Conservation (phyloP, 2,797 vertebrate genomes). For the Sus cebifrons region DNA sequence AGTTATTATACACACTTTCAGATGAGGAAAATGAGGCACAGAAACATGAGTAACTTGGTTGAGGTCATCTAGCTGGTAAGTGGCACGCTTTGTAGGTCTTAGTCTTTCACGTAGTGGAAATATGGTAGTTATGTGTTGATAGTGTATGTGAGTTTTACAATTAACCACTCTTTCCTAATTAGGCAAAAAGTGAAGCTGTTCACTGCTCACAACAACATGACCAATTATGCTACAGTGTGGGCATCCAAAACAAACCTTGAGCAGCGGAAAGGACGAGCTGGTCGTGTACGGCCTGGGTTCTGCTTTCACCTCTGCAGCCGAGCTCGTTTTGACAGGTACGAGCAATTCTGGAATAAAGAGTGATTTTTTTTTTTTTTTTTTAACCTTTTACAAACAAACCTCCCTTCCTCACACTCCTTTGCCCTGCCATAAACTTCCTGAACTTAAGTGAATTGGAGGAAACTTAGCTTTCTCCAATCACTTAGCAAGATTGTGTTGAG, state of each 20-base stretch:
- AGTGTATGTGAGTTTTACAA: background rate
- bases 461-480: background rate
- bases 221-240: constrained; percentile 99
- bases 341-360: background rate
- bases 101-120: background rate
- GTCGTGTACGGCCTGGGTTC: constrained; percentile 95
- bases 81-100: background rate
- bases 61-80: background rate
- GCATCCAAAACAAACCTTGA: constrained; percentile 98
- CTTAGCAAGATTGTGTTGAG: background rate
- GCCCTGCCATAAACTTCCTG: background rate
- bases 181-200: constrained; percentile 99
- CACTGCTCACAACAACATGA: constrained; percentile 99
- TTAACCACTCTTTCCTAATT: background rate
- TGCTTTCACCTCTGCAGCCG: constrained; percentile 97
- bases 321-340: constrained; percentile 92
- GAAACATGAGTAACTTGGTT: background rate
- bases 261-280: constrained; percentile 97
- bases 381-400: background rate
- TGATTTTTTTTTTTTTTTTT: background rate
- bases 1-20: background rate
- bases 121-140: background rate
- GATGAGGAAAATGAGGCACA: background rate
- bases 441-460: background rate
- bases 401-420: no score